phyloP scores from a whole-genome alignment of 1,140 invertebrate genomes.

The Diprion similis region DNA sequence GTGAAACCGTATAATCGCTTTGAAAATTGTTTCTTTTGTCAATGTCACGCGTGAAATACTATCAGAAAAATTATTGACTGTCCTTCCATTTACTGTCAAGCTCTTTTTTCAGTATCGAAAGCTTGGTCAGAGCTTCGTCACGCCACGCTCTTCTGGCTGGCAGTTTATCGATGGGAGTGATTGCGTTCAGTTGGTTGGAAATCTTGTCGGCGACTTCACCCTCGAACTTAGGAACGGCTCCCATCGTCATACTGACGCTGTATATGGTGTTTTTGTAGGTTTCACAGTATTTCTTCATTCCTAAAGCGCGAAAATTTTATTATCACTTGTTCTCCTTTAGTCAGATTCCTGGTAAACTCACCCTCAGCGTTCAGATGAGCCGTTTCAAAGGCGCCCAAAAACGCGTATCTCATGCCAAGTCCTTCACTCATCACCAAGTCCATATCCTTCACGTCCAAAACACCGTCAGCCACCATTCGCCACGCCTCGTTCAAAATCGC shows the following conservation, averaged over 20 bases:
- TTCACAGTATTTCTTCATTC: constrained; percentile 74
- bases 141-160: constrained; percentile 81
- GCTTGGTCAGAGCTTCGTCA: constrained; percentile 81
- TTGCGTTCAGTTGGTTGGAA: constrained; percentile 73
- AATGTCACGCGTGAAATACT: no score
- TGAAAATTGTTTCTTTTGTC: no score
- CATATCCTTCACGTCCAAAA: constrained; percentile 87
- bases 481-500: constrained; percentile 93
- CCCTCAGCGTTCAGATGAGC: constrained; percentile 95
- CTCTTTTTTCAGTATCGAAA: constrained; percentile 85
- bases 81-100: neutral
- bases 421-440: constrained; percentile 95
- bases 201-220: constrained; percentile 68
- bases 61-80: neutral
- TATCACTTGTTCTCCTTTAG: neutral
- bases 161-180: constrained; percentile 79
- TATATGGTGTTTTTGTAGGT: constrained; percentile 83
- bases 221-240: constrained; percentile 76
- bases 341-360: constrained; percentile 50
- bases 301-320: constrained; percentile 49
- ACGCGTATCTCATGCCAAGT: constrained; percentile 93
- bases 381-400: constrained; percentile 92
- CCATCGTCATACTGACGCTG: constrained; percentile 78
- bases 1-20: no score
- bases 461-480: constrained; percentile 83